Conservation (phyloP, 2,888 invertebrate genomes). For the Merodon equestris region DNA sequence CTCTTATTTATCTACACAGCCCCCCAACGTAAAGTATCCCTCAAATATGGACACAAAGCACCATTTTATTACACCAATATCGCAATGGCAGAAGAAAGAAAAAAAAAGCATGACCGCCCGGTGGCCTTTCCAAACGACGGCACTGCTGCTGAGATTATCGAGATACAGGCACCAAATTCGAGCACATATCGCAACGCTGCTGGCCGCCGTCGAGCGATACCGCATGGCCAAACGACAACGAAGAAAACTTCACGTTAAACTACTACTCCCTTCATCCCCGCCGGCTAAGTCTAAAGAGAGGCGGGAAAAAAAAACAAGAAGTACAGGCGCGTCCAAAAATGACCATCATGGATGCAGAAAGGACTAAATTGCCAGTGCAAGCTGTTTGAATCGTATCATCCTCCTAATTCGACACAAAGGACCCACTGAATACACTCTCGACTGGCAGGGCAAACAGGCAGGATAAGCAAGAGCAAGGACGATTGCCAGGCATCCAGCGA, state of each 20-base stretch:
- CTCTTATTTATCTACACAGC: conserved; percentile 43
- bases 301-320: too few species aligned
- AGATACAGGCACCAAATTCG: conserved; percentile 14
- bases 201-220: neutral
- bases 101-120: too few species aligned
- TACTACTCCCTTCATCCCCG: conserved; percentile 44
- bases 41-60: conserved; percentile 66
- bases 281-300: neutral
- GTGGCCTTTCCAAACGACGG: conserved; percentile 45
- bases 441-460: conserved; percentile 5
- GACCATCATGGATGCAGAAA: conserved; percentile 43
- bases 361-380: conserved; percentile 56
- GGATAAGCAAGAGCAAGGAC: conserved; percentile 8
- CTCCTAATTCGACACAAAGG: conserved; percentile 67
- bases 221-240: conserved; percentile 13
- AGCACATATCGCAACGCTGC: neutral
- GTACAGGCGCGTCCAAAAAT: conserved; percentile 37
- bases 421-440: conserved; percentile 19
- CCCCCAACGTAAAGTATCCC: conserved; percentile 53
- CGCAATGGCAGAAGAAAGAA: conserved; percentile 26
- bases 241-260: conserved; percentile 57
- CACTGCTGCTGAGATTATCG: conserved; percentile 60
- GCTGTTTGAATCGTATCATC: conserved; percentile 59
- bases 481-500: conserved; percentile 7
- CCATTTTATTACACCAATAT: conserved; percentile 65